Base-by-base conservation (phyloP, 2,113 vertebrate genomes). In the Pitta sordida region DNA sequence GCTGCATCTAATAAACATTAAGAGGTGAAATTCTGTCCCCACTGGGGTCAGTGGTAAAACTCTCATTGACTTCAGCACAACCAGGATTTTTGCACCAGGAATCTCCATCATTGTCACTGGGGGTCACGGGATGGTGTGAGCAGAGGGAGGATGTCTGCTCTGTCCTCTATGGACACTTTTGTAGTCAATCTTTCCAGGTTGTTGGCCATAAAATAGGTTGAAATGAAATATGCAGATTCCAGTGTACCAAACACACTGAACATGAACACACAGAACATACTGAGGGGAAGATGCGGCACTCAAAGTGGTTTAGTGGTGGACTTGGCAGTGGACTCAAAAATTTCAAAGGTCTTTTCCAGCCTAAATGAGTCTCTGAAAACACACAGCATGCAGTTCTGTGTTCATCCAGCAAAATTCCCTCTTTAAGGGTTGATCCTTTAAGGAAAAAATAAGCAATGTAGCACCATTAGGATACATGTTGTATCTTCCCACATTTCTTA, bases 1-100 rank as follows among this genome's bases (percentile, higher is more conserved):
- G 81, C 96, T 96, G 74, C 92, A 96, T 96, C 93, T 92, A 91
- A 93, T 96, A 96, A 93, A 96, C 63, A 76, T 93, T 93, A 91
- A 91, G 89, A 94, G 93, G 89, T 83, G 55, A 76, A 94, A 96
- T 83, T 86, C 67, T 94, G 95, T 92, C 81, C 87, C 84, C 70
- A 39, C n/a, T 1, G 8, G 64, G 91, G 81, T 93, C 80, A 86
- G 19, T 64, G 64, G 70, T 71, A 82, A 85, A 92, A 83, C 49
- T 44, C 80, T 48, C 55, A 62, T 3, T 75, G 85, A 80, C 53
- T 93, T 85, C 76, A 91, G 63, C 22, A 68, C 55, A 83, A 91
- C 3, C 20, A 70, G 41, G 67, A 74, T 73, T 90, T n/a, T 77
- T 77, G 44, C 65, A 63, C 12, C 46, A 87, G 58, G 62, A 76